Evolutionary conservation across 2,113 vertebrate genomes (phyloP), one percentile per base, ranked within the genome.

Genomic region (Recurvirostra avosetta): DNA sequence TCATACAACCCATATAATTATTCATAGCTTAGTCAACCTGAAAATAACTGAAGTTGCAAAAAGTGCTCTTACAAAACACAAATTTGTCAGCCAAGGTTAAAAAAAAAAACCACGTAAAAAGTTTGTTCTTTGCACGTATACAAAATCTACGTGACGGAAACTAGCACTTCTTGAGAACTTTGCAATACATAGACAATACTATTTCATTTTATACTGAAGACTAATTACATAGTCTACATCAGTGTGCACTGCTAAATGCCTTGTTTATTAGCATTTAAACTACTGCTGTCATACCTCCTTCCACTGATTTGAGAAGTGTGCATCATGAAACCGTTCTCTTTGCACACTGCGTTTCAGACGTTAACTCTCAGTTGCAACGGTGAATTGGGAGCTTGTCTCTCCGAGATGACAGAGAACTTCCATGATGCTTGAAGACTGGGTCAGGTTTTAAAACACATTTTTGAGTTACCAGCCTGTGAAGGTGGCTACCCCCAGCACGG

Each of bases 401-500:
- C 45, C 36, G 41, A 58, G 41, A 15, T 18, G 36, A 36, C 34
- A 55, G 13, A 73, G 58, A 38, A 36, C 15, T 27, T 53, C 32
- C 50, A 18, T 2, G 26, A 15, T 2, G 9, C 29, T 27, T 11
- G n/a, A 47, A 52, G n/a, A 16, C 1, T 8, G 21, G 9, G 11
- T 36, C 18, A 53, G 49, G 10, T 70, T 47, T 50, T 52, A 32
- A 19, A 50, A 27, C 0, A 30, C 19, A 9, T 9, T 32, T 22
- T 14, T 21, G 12, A 61, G n/a, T 15, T 50, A 4, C 47, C 12
- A 41, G 16, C 14, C 62, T 27, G 87, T 4, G 40, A 26, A 63
- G 25, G 30, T 77, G 2, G 8, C 50, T 80, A 8, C 32, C 41
- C 2, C 15, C 11, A 2, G 70, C 26, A 22, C 0, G 0, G 0